A percentile compares a stretch with the other conserved stretches of the same genome.
These are phyloP conservation scores for Cyclopterus lumpus DNA, from an alignment of 2,797 vertebrate species.

Conservation along the genomic window DNA sequence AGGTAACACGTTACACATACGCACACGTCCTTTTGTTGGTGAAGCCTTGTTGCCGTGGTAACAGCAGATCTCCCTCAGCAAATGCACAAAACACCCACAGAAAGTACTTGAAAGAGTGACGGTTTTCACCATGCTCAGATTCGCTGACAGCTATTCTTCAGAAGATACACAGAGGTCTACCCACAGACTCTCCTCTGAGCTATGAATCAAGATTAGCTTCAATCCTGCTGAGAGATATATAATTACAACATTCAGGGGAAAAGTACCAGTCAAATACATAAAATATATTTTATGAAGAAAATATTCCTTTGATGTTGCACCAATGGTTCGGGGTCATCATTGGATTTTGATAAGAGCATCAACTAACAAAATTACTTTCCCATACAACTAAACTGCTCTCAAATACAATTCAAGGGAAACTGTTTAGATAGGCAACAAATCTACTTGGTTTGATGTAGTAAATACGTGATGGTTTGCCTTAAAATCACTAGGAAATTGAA, in stretches of 20 bases:
- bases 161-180: slow-evolving; percentile 26
- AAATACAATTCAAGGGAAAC: not conserved
- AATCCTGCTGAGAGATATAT: slow-evolving; percentile 36
- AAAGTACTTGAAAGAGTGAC: slow-evolving; percentile 21
- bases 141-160: slow-evolving; percentile 34
- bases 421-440: no score
- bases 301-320: not conserved
- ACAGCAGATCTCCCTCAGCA: slow-evolving; percentile 41
- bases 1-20: slow-evolving; percentile 81
- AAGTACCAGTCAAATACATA: slow-evolving; percentile 4
- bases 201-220: slow-evolving; percentile 42
- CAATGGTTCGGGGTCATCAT: not conserved
- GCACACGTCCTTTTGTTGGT: slow-evolving; percentile 7
- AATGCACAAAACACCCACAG: slow-evolving; percentile 28
- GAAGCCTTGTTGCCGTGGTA: slow-evolving; percentile 54
- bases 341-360: not conserved
- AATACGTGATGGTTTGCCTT: no score
- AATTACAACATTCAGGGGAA: not conserved
- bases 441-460: no score
- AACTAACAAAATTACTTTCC: not conserved
- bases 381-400: not conserved
- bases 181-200: slow-evolving; percentile 29
- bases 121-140: slow-evolving; percentile 7
- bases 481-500: no score
- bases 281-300: not conserved